phyloP scores from a whole-genome alignment of 2,888 invertebrate species.

The Coelogynopora nodosa region DNA sequence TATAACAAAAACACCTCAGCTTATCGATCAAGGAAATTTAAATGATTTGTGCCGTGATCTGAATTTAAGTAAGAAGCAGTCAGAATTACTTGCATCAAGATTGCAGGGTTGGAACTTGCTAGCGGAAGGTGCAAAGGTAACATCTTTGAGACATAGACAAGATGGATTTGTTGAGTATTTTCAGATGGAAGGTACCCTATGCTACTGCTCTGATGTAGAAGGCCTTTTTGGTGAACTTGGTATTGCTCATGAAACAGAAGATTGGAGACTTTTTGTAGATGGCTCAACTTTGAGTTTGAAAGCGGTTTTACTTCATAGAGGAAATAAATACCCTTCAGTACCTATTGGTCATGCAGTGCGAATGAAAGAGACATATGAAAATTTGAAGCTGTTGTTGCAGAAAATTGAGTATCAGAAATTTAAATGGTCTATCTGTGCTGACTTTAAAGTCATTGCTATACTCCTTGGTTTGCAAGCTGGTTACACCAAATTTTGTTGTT shows the following conservation, averaged over 20 bases:
- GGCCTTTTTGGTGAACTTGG: not conserved
- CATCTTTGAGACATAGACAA: not conserved
- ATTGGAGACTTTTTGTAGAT: constrained; percentile 6
- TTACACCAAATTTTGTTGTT: no score
- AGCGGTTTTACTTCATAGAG: not conserved
- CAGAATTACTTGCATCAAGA: no score
- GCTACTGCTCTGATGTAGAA: not conserved
- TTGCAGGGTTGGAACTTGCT: not conserved
- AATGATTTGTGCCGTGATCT: no score
- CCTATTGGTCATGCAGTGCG: not conserved
- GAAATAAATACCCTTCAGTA: not conserved
- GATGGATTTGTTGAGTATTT: not conserved
- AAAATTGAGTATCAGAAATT: no score
- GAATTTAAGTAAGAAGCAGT: no score
- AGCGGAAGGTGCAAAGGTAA: not conserved
- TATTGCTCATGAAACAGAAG: not conserved
- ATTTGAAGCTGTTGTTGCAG: no score
- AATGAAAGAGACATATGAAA: no score
- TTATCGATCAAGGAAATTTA: no score
- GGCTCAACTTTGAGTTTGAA: not conserved
- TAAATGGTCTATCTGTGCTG: no score
- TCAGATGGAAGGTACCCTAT: not conserved
- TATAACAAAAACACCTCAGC: not conserved
- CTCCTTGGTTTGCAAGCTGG: no score
- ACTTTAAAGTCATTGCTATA: no score